These are phyloP conservation scores for Strix uralensis DNA, from an alignment of 2,113 vertebrate genomes.

Conservation along the genomic window DNA sequence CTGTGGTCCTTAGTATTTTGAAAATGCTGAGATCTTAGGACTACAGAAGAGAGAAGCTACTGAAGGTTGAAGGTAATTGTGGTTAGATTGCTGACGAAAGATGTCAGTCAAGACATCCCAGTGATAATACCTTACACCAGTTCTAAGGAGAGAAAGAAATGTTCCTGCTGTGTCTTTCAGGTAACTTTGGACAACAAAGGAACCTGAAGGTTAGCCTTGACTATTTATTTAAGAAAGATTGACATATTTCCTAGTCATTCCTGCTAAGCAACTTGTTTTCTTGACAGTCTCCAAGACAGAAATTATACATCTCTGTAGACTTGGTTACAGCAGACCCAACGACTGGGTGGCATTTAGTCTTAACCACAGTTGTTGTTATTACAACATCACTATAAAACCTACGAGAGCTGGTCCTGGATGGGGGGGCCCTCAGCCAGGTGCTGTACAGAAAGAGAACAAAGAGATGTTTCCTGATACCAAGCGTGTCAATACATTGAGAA, in stretches of 20 bases:
- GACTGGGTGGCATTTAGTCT: not conserved
- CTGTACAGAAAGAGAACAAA: not conserved
- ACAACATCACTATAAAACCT: not conserved
- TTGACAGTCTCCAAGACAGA: not conserved
- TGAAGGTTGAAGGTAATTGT: not conserved
- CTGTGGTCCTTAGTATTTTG: not conserved
- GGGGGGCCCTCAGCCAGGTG: not conserved
- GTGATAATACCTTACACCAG: not conserved
- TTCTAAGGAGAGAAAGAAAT: not conserved
- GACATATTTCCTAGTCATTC: not conserved
- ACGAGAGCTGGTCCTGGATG: not conserved
- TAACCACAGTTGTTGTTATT: not conserved
- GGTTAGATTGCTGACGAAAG: not conserved
- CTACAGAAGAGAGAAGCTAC: not conserved
- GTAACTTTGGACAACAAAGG: not conserved
- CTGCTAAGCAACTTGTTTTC: not conserved
- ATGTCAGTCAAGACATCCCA: accelerated
- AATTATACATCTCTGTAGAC: not conserved
- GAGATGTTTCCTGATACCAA: not conserved
- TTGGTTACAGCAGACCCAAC: not conserved
- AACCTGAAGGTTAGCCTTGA: not conserved
- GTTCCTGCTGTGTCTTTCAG: not conserved
- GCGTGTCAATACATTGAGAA: not conserved
- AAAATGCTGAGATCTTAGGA: not conserved
- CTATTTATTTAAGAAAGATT: not conserved